Evolutionary conservation across 2,113 vertebrate genomes (phyloP), one percentile per base, ranked within the genome.

Genomic region (Platysternon megacephalum): DNA sequence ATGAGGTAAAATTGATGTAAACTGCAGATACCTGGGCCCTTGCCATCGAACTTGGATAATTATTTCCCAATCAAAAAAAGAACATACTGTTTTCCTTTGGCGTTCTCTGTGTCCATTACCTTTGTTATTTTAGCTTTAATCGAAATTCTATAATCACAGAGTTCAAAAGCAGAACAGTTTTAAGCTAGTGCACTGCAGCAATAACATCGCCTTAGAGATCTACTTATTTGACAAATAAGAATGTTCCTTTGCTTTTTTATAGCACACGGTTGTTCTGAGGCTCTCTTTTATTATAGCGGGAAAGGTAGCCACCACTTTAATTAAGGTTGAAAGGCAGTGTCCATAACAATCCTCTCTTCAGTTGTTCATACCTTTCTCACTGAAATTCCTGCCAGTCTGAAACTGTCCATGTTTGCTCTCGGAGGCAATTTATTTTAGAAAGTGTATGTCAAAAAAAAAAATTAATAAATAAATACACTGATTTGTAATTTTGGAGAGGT

Each of bases 51-150:
- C 26, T 95, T 91, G 93, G 78, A 88, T 94, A 93, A 92, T 97
- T 98, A 97, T 97, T 98, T 98, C 82, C 68, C 91, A 97, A 87
- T 89, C 80, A 86, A 84, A 97, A 86, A 93, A 89, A 82, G 51
- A 90, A 88, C 88, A 83, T 82, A 55, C 95, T 93, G 56, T 97
- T 97, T 97, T 91, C 87, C 94, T 96, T 90, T 94, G 52, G 72
- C 88, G 85, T 92, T 92, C 91, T 93, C 74, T 95, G 80, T 90
- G 76, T 86, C 95, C 58, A 85, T 86, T 93, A 92, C 84, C 51
- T 97, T 97, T 93, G 86, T 95, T 95, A 96, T 98, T 98, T 96
- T 97, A 95, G 85, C 81, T 98, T 96, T 96, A 98, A 98, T 96
- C 97, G 95, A 96, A 97, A 98, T 98, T 97, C 97, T 90, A 97